Evolutionary conservation across 64 coral and sea anemone species (phyloP).

Genomic region (Actinia tenebrosa): DNA sequence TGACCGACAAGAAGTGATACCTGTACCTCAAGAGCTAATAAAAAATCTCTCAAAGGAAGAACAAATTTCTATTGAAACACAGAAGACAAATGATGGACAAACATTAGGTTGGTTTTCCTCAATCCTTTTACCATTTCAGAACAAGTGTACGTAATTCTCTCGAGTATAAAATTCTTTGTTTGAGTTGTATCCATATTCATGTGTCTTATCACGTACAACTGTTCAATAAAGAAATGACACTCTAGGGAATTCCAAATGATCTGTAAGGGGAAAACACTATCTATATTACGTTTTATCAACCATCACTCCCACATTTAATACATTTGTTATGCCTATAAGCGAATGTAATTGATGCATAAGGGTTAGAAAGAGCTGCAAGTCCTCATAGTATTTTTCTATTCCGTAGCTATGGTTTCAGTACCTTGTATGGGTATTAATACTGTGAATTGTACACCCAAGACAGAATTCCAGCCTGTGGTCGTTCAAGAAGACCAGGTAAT

Average conservation of each 20-base stretch:
- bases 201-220: no score
- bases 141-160: background rate
- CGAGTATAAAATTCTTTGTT: background rate
- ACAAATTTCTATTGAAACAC: conserved; percentile 14
- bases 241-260: background rate
- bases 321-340: no score
- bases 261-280: no score
- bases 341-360: background rate
- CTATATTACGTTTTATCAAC: no score
- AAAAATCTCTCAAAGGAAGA: conserved; percentile 41
- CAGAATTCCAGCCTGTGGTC: background rate
- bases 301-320: no score
- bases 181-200: no score
- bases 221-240: no score
- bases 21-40: conserved; percentile 39
- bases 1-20: conserved; percentile 58
- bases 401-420: conserved; percentile 48
- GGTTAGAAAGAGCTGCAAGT: background rate
- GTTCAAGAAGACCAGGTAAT: conserved; percentile 13
- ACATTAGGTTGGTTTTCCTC: conserved; percentile 42
- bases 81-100: conserved; percentile 45
- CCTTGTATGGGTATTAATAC: conserved; percentile 54
- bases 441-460: background rate
- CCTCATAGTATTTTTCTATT: background rate
- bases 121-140: background rate